Conservation (phyloP, 2,888 invertebrate species). For the Drosophila antonietae region DNA sequence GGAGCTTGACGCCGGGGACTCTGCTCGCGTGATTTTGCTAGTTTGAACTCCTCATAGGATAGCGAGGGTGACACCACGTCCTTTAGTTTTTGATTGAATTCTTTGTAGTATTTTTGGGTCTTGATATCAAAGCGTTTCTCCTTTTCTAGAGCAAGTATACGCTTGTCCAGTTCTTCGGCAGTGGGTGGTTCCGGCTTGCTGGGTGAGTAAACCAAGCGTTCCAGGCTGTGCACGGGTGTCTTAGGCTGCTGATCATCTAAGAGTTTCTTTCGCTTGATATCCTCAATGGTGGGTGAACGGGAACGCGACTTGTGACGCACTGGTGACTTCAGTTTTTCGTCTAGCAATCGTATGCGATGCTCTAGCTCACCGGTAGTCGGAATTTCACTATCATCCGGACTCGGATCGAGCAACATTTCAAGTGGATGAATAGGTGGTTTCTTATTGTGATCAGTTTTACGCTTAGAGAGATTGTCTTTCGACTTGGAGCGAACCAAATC, state of each 20-base stretch:
- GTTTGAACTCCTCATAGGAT: slow-evolving; percentile 75
- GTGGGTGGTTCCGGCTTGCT: slow-evolving; percentile 76
- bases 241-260: slow-evolving; percentile 61
- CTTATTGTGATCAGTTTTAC: slow-evolving; percentile 62
- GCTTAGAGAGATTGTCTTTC: slow-evolving; percentile 63
- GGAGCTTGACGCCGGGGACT: slow-evolving; percentile 70
- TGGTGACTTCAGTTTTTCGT: slow-evolving; percentile 69
- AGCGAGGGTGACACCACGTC: slow-evolving; percentile 77
- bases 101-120: slow-evolving; percentile 78
- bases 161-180: slow-evolving; percentile 77
- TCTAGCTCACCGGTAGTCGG: slow-evolving; percentile 82
- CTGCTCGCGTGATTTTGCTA: slow-evolving; percentile 71
- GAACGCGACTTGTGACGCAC: slow-evolving; percentile 66
- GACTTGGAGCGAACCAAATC: slow-evolving; percentile 76
- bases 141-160: slow-evolving; percentile 76
- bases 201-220: slow-evolving; percentile 71
- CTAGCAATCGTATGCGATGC: slow-evolving; percentile 80
- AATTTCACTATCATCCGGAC: slow-evolving; percentile 75
- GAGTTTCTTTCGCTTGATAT: slow-evolving; percentile 68
- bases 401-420: slow-evolving; percentile 81
- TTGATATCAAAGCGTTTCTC: slow-evolving; percentile 79
- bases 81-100: slow-evolving; percentile 80
- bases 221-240: slow-evolving; percentile 71
- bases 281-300: slow-evolving; percentile 77
- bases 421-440: slow-evolving; percentile 80